Evolutionary conservation across 2,113 vertebrate species (phyloP), one percentile per base, ranked within the genome.

Genomic region (Halichoerus grypus): DNA sequence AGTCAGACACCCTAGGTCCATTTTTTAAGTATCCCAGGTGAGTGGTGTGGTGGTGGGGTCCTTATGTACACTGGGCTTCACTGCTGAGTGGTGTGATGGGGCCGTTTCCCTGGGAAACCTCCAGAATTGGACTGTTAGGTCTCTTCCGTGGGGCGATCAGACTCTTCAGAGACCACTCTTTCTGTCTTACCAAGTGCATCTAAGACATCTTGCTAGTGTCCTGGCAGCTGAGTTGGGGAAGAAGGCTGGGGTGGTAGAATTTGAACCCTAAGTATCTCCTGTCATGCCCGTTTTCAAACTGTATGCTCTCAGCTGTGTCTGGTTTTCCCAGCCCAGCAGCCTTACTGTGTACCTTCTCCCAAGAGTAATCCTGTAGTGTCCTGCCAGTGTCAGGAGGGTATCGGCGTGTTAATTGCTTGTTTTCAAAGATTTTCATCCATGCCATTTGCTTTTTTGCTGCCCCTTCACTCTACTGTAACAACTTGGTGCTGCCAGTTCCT

Each of bases 41-140:
- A 36, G 5, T 0, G 1, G 9, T 49, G 1, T 61, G 28, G 39
- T n/a, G n/a, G 61, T 28, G 24, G 36, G 26, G 6, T 39, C 0
- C 1, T 67, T 26, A 19, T 24, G 19, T 53, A 28, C 33, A 42
- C 10, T 82, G 51, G 46, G 7, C 59, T 57, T 91, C 24, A 21
- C 42, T 53, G 11, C 19, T 19, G 10, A 84, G 31, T 11, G 42
- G 53, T 57, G 4, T 33, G 24, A 26, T 49, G 18, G 69, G 42
- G n/a, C n/a, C 24, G 33, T 79, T 92, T 79, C 31, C 22, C 31
- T 91, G 46, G n/a, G 42, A 49, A 92, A 79, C 14, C 42, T 65
- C 51, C 11, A 46, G 10, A 42, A 57, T 31, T 74, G 28, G 4
- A 61, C n/a, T 33, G 19, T 31, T 67, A 67, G 11, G 49, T 90